These are phyloP conservation scores for Rhizoglyphus robini DNA, from an alignment of 1,140 invertebrate species.

Conservation along the genomic window DNA sequence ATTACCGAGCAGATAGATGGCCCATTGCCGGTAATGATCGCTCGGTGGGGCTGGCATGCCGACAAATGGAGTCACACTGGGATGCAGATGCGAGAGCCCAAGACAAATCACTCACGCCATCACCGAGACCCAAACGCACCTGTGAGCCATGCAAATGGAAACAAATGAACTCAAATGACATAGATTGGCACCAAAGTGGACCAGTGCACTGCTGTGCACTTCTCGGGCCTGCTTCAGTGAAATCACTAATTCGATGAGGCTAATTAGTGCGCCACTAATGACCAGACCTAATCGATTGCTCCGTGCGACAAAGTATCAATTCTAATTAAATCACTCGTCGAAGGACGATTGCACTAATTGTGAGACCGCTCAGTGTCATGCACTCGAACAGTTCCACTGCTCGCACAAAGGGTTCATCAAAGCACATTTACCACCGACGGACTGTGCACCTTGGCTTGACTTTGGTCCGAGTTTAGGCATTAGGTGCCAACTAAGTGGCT, in stretches of 20 bases:
- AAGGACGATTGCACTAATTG: background rate
- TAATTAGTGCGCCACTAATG: too few species aligned
- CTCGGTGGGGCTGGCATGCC: background rate
- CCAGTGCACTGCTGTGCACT: background rate
- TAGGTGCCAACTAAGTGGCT: too few species aligned
- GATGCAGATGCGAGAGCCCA: background rate
- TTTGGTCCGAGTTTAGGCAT: too few species aligned
- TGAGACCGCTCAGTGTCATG: too few species aligned
- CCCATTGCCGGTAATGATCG: conserved; percentile 1
- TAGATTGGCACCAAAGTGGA: too few species aligned
- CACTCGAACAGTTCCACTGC: too few species aligned
- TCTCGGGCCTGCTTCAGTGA: background rate
- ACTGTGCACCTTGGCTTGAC: too few species aligned
- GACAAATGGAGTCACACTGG: background rate
- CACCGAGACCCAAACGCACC: background rate
- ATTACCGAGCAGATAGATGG: background rate
- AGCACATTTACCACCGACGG: too few species aligned
- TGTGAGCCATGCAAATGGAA: background rate
- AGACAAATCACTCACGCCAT: too few species aligned
- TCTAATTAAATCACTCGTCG: conserved; percentile 9
- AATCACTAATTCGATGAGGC: background rate
- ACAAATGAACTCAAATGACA: too few species aligned
- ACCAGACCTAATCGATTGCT: conserved; percentile 3
- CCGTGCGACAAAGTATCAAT: conserved; percentile 4
- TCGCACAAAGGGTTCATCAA: too few species aligned